These are phyloP conservation scores for Arvicanthis niloticus DNA, from an alignment of 2,113 vertebrate species.

Conservation along the genomic window DNA sequence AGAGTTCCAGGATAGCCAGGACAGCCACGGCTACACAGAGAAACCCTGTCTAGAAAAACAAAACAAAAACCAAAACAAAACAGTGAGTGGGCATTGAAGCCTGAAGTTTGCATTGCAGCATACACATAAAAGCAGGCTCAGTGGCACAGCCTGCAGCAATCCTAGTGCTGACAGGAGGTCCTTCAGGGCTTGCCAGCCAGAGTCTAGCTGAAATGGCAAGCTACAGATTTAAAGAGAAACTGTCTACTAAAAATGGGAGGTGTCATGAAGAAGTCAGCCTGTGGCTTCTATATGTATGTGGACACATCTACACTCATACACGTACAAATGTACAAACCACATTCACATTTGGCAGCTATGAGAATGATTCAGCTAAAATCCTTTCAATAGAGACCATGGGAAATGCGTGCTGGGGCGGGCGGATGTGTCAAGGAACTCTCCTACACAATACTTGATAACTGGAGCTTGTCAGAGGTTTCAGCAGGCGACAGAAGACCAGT, in stretches of 20 bases:
- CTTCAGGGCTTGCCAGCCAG: neutral
- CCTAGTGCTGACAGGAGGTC: neutral
- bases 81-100: neutral
- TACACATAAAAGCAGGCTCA: neutral
- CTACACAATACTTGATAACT: neutral
- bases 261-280: neutral
- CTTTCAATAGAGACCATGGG: neutral
- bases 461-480: neutral
- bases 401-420: neutral
- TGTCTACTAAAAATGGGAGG: neutral
- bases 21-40: too few species aligned
- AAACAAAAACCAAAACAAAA: too few species aligned
- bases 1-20: too few species aligned
- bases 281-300: neutral
- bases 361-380: slow-evolving; percentile 18
- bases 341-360: neutral
- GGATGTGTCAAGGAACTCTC: neutral
- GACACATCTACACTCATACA: neutral
- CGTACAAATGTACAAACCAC: neutral
- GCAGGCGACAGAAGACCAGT: neutral
- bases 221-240: neutral
- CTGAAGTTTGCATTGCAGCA: neutral
- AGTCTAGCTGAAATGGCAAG: neutral
- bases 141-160: neutral
- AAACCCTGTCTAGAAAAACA: too few species aligned